Percentiles rank a stretch among this genome's conserved stretches.
Conservation (phyloP, 2,113 vertebrate genomes). For the Coracopsis vasa region DNA sequence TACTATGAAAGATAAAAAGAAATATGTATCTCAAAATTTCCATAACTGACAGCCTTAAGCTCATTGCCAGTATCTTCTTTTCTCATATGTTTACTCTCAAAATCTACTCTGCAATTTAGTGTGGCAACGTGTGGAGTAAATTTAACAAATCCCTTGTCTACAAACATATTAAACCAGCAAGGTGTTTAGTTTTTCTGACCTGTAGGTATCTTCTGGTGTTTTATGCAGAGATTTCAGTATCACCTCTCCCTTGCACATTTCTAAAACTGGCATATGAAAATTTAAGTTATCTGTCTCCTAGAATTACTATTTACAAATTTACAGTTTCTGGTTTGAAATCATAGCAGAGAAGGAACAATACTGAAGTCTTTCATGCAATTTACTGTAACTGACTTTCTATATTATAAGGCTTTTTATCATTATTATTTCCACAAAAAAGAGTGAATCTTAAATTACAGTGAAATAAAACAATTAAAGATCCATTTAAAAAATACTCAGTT, state of each 20-base stretch:
- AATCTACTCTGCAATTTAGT: neutral
- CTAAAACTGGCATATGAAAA: neutral
- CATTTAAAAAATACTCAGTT: neutral
- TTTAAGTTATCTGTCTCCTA: neutral
- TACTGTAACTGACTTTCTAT: neutral
- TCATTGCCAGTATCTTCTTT: neutral
- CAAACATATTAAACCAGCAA: neutral
- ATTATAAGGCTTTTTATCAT: neutral
- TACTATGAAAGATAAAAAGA: neutral
- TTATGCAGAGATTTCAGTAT: neutral
- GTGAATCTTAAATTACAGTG: neutral
- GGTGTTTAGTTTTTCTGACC: neutral
- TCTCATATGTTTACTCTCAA: neutral
- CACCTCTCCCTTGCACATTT: neutral
- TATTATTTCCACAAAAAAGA: neutral
- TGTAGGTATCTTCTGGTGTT: neutral
- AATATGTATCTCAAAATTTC: neutral
- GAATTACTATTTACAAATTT: neutral
- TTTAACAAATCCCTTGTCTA: neutral
- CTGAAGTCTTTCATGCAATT: neutral
- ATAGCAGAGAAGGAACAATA: neutral
- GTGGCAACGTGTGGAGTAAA: neutral
- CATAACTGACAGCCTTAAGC: neutral
- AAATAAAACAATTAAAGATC: neutral
- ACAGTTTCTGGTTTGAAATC: neutral